phyloP scores from a whole-genome alignment of 2,113 vertebrate species.

The Sarotherodon lohbergeri region DNA sequence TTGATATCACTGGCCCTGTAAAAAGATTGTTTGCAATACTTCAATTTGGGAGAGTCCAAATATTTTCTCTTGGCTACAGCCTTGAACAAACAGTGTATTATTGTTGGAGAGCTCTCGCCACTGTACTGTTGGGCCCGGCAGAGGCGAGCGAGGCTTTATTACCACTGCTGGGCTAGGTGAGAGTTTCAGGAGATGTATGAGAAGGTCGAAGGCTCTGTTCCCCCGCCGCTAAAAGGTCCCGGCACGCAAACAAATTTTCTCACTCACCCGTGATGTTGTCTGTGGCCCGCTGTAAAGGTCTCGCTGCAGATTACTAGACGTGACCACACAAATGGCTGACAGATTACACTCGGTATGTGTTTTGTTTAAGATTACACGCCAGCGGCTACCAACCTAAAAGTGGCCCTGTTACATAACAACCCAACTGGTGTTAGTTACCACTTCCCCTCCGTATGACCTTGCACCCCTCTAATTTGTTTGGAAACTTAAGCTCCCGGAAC shows the following conservation, averaged over 20 bases:
- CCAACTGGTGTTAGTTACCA: slow-evolving; percentile 49
- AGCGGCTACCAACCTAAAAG: slow-evolving; percentile 8
- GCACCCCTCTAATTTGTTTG: slow-evolving; percentile 49
- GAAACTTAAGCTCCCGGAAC: slow-evolving; percentile 33
- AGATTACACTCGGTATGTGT: background rate
- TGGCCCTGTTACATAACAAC: slow-evolving; percentile 46
- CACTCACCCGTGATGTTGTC: background rate
- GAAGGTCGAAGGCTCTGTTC: slow-evolving; percentile 18
- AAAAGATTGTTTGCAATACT: slow-evolving; percentile 71
- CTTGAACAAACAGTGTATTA: slow-evolving; percentile 72
- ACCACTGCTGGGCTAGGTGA: slow-evolving; percentile 24
- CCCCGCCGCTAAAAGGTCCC: slow-evolving; percentile 1
- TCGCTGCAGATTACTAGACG: background rate
- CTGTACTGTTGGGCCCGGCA: slow-evolving; percentile 23
- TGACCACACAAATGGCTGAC: slow-evolving; percentile 2
- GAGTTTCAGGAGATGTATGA: slow-evolving; percentile 27
- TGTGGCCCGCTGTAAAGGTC: background rate
- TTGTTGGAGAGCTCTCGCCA: slow-evolving; percentile 63
- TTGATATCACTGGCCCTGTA: slow-evolving; percentile 54
- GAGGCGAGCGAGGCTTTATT: slow-evolving; percentile 39
- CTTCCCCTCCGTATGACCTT: slow-evolving; percentile 48
- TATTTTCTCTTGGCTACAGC: slow-evolving; percentile 68
- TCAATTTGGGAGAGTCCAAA: slow-evolving; percentile 73
- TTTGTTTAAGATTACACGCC: background rate
- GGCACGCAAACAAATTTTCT: slow-evolving; percentile 27